Conservation (phyloP, 2,113 vertebrate genomes). For the Cottus gobio region DNA sequence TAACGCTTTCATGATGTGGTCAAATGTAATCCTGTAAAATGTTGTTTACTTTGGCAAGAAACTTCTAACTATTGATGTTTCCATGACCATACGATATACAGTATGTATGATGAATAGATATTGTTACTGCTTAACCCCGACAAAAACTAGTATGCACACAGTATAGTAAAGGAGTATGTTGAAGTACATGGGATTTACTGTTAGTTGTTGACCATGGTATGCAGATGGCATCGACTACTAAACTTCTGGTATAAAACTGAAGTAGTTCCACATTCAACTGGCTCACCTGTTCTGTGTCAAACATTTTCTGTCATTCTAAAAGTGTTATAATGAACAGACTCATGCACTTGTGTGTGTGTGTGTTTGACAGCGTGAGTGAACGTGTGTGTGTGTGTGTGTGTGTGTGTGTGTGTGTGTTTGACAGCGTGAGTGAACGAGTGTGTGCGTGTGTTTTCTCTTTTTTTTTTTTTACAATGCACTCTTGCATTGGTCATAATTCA, state of each 20-base stretch:
- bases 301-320: constrained; percentile 23
- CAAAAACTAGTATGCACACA: neutral
- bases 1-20: neutral
- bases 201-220: too few species aligned
- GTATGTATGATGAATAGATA: too few species aligned
- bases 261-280: constrained; percentile 27
- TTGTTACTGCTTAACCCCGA: too few species aligned
- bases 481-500: neutral
- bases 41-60: too few species aligned
- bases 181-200: neutral
- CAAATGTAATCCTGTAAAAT: neutral
- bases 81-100: too few species aligned
- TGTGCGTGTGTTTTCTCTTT: neutral
- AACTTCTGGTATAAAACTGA: constrained; percentile 16
- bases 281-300: constrained; percentile 32
- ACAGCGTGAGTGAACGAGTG: too few species aligned
- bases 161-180: neutral
- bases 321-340: constrained; percentile 2
- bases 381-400: neutral
- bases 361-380: too few species aligned
- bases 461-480: constrained; percentile 6
- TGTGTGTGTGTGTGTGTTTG: constrained; percentile 8
- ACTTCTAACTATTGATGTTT: neutral
- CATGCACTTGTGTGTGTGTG: constrained; percentile 5
- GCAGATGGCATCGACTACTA: too few species aligned